Percentiles rank a stretch among this genome's conserved stretches.
Conservation (phyloP, 92 coral and sea anemone genomes). For the Metridium senile region DNA sequence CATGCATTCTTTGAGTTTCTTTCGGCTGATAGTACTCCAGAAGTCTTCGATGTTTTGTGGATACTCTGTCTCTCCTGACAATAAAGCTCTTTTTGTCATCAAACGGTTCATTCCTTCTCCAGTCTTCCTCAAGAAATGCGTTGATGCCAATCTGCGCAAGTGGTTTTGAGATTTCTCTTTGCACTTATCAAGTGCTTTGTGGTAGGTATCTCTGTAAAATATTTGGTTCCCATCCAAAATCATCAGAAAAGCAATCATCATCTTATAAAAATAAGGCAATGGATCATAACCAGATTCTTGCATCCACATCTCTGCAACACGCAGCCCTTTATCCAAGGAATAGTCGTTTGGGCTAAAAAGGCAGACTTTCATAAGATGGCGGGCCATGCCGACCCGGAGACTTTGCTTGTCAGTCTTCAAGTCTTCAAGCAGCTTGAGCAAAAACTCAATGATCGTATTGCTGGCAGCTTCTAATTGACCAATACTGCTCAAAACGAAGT, state of each 20-base stretch:
- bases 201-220: conserved; percentile 50
- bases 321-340: conserved; percentile 70
- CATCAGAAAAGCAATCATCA: conserved; percentile 72
- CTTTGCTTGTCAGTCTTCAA: conserved; percentile 52
- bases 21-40: conserved; percentile 56
- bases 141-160: conserved; percentile 55
- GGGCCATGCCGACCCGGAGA: conserved; percentile 26
- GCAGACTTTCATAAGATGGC: conserved; percentile 76
- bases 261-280: conserved; percentile 75
- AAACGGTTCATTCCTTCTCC: conserved; percentile 87
- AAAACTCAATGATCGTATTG: conserved; percentile 34
- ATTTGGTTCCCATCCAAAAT: conserved; percentile 72
- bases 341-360: conserved; percentile 57
- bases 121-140: conserved; percentile 60
- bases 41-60: conserved; percentile 38
- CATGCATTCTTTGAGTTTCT: conserved; percentile 75
- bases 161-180: conserved; percentile 70
- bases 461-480: conserved; percentile 50
- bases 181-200: conserved; percentile 54
- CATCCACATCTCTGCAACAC: conserved; percentile 64
- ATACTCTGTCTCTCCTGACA: conserved; percentile 68
- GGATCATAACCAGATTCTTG: conserved; percentile 53
- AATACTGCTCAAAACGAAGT: conserved; percentile 49
- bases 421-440: conserved; percentile 69
- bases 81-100: conserved; percentile 50